These are phyloP conservation scores for Geotrypetes seraphini DNA, from an alignment of 2,797 vertebrate genomes.

Conservation along the genomic window DNA sequence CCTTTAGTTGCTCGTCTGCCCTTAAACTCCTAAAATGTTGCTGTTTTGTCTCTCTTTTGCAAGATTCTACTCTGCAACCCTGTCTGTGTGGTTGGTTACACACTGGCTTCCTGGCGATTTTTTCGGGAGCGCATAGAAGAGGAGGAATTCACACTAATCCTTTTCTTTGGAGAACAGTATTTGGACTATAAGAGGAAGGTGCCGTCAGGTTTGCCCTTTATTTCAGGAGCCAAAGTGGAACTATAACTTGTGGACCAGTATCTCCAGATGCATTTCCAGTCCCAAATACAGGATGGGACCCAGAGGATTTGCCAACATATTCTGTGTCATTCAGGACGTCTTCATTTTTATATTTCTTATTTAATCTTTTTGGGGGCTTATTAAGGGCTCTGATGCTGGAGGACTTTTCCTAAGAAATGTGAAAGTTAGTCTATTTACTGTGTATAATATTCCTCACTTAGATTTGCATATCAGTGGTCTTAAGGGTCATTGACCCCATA, in stretches of 20 bases:
- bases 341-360: slow-evolving; percentile 5
- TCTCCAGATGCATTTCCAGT: neutral
- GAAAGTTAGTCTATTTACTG: neutral
- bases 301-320: neutral
- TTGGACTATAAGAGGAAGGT: slow-evolving; percentile 85
- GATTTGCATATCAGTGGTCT: too few species aligned
- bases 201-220: slow-evolving; percentile 86
- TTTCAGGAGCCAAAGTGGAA: slow-evolving; percentile 79
- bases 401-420: slow-evolving; percentile 3
- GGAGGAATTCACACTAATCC: slow-evolving; percentile 86
- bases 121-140: slow-evolving; percentile 92
- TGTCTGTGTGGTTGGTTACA: slow-evolving; percentile 77
- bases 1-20: too few species aligned
- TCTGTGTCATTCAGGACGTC: neutral
- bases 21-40: too few species aligned
- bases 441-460: too few species aligned
- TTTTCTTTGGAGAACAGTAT: slow-evolving; percentile 93
- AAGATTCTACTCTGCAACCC: slow-evolving; percentile 93
- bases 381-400: slow-evolving; percentile 7
- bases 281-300: neutral
- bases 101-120: slow-evolving; percentile 88
- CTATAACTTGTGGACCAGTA: slow-evolving; percentile 25
- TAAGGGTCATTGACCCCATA: too few species aligned
- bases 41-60: neutral
- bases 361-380: slow-evolving; percentile 4